These are phyloP conservation scores for Calliopum simillimum DNA, from an alignment of 2,888 invertebrate species.

Conservation along the genomic window DNA sequence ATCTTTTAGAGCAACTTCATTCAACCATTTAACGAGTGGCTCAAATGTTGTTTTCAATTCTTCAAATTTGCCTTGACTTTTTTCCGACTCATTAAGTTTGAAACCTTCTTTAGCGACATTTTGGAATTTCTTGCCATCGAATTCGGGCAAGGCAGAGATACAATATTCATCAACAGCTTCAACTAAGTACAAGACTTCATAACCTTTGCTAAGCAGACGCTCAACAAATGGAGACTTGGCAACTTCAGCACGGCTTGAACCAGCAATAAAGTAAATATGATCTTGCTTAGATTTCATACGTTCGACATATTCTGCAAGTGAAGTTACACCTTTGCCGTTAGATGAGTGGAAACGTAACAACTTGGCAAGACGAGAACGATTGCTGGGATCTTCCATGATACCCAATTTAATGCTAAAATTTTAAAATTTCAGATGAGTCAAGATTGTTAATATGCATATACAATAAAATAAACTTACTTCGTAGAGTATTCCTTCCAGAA, in stretches of 20 bases:
- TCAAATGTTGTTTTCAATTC: slow-evolving; percentile 83
- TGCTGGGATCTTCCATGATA: slow-evolving; percentile 97
- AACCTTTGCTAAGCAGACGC: slow-evolving; percentile 90
- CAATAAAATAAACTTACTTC: slow-evolving; percentile 73
- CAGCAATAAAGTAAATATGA: slow-evolving; percentile 96
- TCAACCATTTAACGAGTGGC: slow-evolving; percentile 91
- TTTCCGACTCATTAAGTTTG: slow-evolving; percentile 80
- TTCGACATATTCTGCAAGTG: slow-evolving; percentile 88
- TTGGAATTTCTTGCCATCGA: slow-evolving; percentile 98
- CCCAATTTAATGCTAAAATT: slow-evolving; percentile 86
- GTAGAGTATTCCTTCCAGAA: slow-evolving; percentile 99
- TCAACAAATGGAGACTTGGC: slow-evolving; percentile 96
- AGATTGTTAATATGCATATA: neutral
- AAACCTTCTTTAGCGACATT: slow-evolving; percentile 99
- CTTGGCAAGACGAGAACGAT: slow-evolving; percentile 95
- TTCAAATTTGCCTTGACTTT: slow-evolving; percentile 81
- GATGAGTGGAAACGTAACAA: slow-evolving; percentile 92
- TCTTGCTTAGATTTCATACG: slow-evolving; percentile 97
- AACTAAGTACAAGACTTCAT: slow-evolving; percentile 92
- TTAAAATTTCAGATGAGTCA: slow-evolving; percentile 3
- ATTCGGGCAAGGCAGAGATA: slow-evolving; percentile 95
- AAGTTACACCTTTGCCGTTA: slow-evolving; percentile 73
- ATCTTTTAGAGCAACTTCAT: slow-evolving; percentile 83
- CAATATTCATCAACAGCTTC: slow-evolving; percentile 99
- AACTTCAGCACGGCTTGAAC: slow-evolving; percentile 86